phyloP scores from a whole-genome alignment of 2,113 vertebrate genomes.

The Varanus salvator region DNA sequence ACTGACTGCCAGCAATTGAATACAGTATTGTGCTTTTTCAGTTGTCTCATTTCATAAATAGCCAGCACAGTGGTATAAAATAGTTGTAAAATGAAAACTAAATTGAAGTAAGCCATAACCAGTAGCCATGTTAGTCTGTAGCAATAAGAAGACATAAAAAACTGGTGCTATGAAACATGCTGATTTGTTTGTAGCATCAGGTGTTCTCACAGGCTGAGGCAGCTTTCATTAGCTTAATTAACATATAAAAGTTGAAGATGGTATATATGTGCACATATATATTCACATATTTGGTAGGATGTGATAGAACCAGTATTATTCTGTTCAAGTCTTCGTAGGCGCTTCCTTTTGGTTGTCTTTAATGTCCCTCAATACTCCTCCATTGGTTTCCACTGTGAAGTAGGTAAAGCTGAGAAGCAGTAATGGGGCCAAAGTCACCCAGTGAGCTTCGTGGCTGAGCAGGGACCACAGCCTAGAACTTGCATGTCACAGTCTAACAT shows the following conservation, averaged over 20 bases:
- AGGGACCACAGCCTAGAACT: too few species aligned
- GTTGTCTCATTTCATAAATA: slow-evolving; percentile 15
- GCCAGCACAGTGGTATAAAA: not conserved
- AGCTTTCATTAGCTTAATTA: not conserved
- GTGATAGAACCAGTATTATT: not conserved
- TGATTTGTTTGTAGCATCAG: not conserved
- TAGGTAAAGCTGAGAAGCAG: too few species aligned
- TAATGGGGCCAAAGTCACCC: too few species aligned
- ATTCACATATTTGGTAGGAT: not conserved
- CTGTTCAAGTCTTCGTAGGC: not conserved
- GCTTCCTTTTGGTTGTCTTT: not conserved
- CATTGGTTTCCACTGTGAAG: not conserved
- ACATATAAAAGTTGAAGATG: not conserved
- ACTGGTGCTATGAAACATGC: not conserved
- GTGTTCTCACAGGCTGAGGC: not conserved
- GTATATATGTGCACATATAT: not conserved
- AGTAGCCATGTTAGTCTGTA: not conserved
- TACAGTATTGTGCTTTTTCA: not conserved
- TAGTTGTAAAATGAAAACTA: slow-evolving; percentile 24
- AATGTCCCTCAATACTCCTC: not conserved
- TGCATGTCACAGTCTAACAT: too few species aligned
- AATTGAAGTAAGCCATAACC: not conserved
- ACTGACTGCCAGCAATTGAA: not conserved
- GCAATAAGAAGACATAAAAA: not conserved
- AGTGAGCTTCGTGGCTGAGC: too few species aligned